Evolutionary conservation across 92 coral and sea anemone genomes (phyloP).

Genomic region (Desmophyllum pertusum): DNA sequence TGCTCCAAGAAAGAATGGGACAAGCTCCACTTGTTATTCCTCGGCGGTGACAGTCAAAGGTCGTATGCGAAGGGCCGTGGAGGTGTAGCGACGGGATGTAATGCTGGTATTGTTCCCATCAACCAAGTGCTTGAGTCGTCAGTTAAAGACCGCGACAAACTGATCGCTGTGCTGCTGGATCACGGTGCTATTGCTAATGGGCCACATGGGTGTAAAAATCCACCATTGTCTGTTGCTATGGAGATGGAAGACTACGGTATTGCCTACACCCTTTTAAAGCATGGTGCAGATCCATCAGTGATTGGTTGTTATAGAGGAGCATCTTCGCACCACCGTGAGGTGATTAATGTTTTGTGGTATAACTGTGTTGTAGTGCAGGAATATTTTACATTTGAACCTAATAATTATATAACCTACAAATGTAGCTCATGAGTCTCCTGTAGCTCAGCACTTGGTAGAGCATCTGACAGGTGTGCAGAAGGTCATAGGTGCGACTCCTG

Average conservation of each 20-base stretch:
- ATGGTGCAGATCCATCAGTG: constrained; percentile 64
- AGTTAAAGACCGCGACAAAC: constrained; percentile 45
- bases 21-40: constrained; percentile 67
- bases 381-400: too few relatives aligned
- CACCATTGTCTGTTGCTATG: constrained; percentile 65
- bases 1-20: constrained; percentile 72
- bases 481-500: too few relatives aligned
- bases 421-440: too few relatives aligned
- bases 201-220: constrained; percentile 47
- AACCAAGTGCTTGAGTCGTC: constrained; percentile 53
- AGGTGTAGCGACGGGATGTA: constrained; percentile 76
- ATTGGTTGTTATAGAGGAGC: constrained; percentile 31
- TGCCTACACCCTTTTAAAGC: constrained; percentile 53
- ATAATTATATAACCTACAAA: too few relatives aligned
- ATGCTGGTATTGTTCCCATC: constrained; percentile 59
- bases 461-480: too few relatives aligned
- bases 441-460: too few relatives aligned
- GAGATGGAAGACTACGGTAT: constrained; percentile 60
- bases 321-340: constrained; percentile 58
- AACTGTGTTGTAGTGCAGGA: too few relatives aligned
- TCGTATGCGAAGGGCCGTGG: constrained; percentile 71
- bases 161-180: constrained; percentile 67
- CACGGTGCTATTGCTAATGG: constrained; percentile 77
- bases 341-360: not conserved
- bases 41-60: constrained; percentile 74